phyloP scores from a whole-genome alignment of 2,797 vertebrate genomes.

The Chaetophractus vellerosus region DNA sequence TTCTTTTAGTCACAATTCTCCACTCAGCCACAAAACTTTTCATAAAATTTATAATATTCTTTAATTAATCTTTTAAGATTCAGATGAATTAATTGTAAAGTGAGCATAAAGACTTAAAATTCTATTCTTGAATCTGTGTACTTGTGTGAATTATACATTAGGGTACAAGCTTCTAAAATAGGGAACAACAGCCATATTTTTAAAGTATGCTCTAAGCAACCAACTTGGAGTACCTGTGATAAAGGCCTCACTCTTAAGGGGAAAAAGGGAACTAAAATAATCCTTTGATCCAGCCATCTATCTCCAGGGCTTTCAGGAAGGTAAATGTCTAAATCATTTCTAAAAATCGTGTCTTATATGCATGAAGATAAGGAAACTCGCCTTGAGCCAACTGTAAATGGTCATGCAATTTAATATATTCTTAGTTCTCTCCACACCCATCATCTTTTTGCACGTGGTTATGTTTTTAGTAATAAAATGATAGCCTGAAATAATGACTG shows the following conservation, averaged over 20 bases:
- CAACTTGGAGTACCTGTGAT: background rate
- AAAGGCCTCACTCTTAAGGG: background rate
- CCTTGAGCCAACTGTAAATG: slow-evolving; percentile 17
- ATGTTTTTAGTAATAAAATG: slow-evolving; percentile 44
- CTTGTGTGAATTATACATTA: background rate
- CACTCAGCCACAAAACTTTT: background rate
- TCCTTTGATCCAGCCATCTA: background rate
- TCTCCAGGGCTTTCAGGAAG: background rate
- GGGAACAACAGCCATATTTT: background rate
- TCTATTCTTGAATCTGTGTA: background rate
- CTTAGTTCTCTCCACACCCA: background rate
- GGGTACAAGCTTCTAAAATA: background rate
- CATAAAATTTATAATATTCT: background rate
- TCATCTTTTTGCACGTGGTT: slow-evolving; percentile 7
- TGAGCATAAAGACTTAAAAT: background rate
- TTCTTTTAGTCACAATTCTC: no score
- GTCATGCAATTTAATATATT: slow-evolving; percentile 28
- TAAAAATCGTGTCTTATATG: slow-evolving; percentile 40
- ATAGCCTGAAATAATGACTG: background rate
- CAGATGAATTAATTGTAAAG: background rate
- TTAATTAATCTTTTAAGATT: background rate
- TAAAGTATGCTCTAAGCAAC: background rate
- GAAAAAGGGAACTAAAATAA: slow-evolving; percentile 33
- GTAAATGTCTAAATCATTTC: slow-evolving; percentile 45
- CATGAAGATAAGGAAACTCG: slow-evolving; percentile 45